Conservation (phyloP, 2,113 vertebrate species). For the Oenanthe melanoleuca region DNA sequence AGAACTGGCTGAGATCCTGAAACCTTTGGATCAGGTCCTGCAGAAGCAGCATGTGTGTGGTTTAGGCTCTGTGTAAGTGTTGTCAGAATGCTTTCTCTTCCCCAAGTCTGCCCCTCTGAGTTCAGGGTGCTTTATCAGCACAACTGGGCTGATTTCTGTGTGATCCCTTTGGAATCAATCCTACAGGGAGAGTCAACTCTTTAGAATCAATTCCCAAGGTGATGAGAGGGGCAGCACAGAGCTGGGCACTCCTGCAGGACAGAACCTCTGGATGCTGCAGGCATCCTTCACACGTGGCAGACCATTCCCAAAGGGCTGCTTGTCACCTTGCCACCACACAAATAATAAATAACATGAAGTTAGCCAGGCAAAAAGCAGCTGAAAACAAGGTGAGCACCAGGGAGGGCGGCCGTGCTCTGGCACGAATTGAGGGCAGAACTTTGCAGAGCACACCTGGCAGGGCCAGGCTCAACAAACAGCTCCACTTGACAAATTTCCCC, state of each 20-base stretch:
- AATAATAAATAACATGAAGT: background rate
- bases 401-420: background rate
- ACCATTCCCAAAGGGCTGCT: background rate
- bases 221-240: background rate
- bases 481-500: conserved; percentile 1
- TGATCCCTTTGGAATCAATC: background rate
- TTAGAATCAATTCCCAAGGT: accelerated
- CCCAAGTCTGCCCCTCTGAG: background rate
- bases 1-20: background rate
- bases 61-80: background rate
- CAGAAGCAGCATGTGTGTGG: background rate
- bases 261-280: background rate
- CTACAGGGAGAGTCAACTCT: background rate
- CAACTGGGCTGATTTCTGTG: background rate
- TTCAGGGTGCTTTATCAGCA: background rate
- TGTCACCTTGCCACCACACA: background rate
- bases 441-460: background rate
- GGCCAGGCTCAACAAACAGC: background rate
- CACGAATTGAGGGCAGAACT: background rate
- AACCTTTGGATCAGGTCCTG: background rate
- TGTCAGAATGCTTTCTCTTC: background rate
- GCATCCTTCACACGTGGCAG: background rate
- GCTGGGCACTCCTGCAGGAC: background rate
- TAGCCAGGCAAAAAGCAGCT: background rate
- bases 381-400: background rate